These are phyloP conservation scores for Tadarida brasiliensis DNA, from an alignment of 2,797 vertebrate genomes.

Conservation along the genomic window DNA sequence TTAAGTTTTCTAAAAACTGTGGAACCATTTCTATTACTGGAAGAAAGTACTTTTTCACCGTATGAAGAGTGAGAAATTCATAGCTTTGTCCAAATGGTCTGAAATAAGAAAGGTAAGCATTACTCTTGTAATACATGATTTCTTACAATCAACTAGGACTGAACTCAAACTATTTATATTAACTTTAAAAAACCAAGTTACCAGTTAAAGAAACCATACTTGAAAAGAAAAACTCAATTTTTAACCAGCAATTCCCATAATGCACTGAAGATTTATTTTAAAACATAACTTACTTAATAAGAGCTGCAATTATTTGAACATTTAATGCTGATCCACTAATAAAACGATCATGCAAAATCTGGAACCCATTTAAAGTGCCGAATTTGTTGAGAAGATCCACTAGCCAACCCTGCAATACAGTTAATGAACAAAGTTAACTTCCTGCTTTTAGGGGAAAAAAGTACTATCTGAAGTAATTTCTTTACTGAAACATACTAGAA, in stretches of 20 bases:
- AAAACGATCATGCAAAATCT: constrained; percentile 99
- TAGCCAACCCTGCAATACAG: constrained; percentile 95
- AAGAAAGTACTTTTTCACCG: constrained; percentile 99
- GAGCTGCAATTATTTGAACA: constrained; percentile 99
- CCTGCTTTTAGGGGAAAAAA: neutral
- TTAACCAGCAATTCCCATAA: constrained; percentile 38
- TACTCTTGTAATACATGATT: neutral
- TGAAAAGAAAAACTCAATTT: constrained; percentile 41
- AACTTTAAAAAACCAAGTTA: neutral
- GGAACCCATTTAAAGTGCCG: constrained; percentile 99
- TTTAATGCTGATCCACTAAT: constrained; percentile 99
- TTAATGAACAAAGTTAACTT: constrained; percentile 74
- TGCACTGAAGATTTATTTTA: constrained; percentile 44
- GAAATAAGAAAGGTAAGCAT: constrained; percentile 73
- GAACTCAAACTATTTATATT: neutral
- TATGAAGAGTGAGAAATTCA: constrained; percentile 99
- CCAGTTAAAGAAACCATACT: constrained; percentile 23
- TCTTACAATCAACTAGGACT: constrained; percentile 52
- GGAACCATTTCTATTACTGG: constrained; percentile 99
- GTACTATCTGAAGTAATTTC: constrained; percentile 38
- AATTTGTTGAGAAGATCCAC: constrained; percentile 99
- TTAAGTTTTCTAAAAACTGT: constrained; percentile 99
- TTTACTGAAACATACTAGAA: constrained; percentile 30
- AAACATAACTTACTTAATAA: constrained; percentile 96
- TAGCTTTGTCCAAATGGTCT: constrained; percentile 99